Base-by-base conservation (phyloP, 1,140 invertebrate genomes). In the Lucilia sericata region DNA sequence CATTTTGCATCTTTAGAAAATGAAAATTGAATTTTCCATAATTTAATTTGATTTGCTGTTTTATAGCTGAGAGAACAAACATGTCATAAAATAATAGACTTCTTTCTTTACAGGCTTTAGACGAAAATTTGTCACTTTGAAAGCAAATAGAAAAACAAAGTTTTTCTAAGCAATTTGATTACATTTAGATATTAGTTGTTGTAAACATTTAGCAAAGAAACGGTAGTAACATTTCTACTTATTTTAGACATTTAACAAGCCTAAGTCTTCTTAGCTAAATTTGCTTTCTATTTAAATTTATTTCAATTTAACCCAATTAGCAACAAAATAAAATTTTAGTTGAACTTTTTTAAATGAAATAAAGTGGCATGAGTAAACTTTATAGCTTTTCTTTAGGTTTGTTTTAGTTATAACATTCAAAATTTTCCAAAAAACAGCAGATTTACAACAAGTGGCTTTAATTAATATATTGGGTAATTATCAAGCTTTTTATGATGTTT, bases 11-110 rank as follows among this genome's bases (percentile, higher is more conserved):
- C 36, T 78, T 78, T 42, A 19, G 75, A n/a, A 78, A 78, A 42
- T 42, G 75, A 78, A 78, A 78, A 78, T 78, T 78, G 36, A 78
- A 47, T 78, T 78, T 78, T 78, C 25, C 75, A 78, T 78, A 78
- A 78, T 78, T 78, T 78, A 78, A 78, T 78, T 78, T 47, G 19
- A 9, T 47, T 30, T 78, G 42, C 42, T 10, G 5, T 10, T 42
- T 0, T 42, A 3, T 7, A 30, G 19, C 75, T 19, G 14, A 42
- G 75, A 5, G 17, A 0, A 42, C 7, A 36, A n/a, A 36, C 36
- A 17, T 47, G 75, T 78, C 75, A 78, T 47, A 47, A 10, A 78
- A 47, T 30, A 30, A 75, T 34, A 75, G 25, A 75, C 25, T n/a
- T 34, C 10, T 36, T 1, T 36, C 74, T 14, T 30, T 14, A 17